A percentile compares a stretch with the other conserved stretches of the same genome.
Evolutionary conservation across 2,113 vertebrate species (phyloP).

Genomic region (Tautogolabrus adspersus): DNA sequence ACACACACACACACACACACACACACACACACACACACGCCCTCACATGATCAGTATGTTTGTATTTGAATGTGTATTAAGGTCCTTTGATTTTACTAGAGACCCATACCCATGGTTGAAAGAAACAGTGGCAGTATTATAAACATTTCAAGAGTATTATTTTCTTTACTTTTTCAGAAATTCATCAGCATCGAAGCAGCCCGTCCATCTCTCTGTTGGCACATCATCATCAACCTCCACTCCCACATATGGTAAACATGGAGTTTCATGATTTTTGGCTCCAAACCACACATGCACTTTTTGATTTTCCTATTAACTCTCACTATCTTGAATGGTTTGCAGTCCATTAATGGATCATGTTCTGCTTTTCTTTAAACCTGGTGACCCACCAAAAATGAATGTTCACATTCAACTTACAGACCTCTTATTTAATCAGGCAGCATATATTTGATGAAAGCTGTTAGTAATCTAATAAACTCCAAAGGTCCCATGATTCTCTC

Average conservation of each 20-base stretch:
- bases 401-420: neutral
- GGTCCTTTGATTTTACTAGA: neutral
- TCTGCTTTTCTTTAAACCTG: constrained; percentile 1
- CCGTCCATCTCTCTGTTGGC: constrained; percentile 44
- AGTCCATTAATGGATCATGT: no score
- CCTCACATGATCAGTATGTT: neutral
- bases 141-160: neutral
- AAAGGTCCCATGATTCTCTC: constrained; percentile 42
- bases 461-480: constrained; percentile 56
- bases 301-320: neutral
- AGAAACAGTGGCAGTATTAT: constrained; percentile 19
- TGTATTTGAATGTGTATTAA: neutral
- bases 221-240: constrained; percentile 37
- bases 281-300: neutral
- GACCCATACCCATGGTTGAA: neutral
- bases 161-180: constrained; percentile 58
- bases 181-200: constrained; percentile 57
- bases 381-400: neutral
- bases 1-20: no score
- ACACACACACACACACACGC: neutral
- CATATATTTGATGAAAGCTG: constrained; percentile 34
- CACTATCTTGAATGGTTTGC: no score
- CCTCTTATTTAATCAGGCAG: constrained; percentile 32
- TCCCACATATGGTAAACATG: constrained; percentile 70
- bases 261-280: constrained; percentile 1